phyloP scores from a whole-genome alignment of 2,113 vertebrate genomes.

The Aegithalos caudatus region DNA sequence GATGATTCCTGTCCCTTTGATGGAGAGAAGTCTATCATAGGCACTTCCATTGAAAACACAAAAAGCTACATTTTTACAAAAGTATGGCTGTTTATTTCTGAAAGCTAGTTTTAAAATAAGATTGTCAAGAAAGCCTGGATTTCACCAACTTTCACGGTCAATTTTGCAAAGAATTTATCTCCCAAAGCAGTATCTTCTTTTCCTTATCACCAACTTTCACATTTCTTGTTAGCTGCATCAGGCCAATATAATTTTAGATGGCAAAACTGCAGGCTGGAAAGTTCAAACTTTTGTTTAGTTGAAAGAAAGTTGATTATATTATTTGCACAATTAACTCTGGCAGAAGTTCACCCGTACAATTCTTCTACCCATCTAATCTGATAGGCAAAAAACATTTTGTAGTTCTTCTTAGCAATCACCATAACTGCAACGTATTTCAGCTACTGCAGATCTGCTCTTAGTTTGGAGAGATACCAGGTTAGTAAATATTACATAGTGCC shows the following conservation, averaged over 20 bases:
- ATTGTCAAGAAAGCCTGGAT: not conserved
- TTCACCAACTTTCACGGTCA: not conserved
- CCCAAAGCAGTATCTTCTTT: not conserved
- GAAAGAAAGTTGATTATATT: not conserved
- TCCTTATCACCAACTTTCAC: not conserved
- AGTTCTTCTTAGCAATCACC: not conserved
- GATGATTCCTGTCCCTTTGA: not conserved
- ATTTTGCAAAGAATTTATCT: not conserved
- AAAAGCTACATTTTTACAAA: not conserved
- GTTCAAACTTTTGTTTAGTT: not conserved
- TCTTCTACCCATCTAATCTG: not conserved
- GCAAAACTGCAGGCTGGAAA: not conserved
- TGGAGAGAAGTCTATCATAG: not conserved
- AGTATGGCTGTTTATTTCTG: not conserved
- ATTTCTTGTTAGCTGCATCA: not conserved
- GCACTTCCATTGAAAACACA: not conserved
- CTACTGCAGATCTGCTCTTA: not conserved
- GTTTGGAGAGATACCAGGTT: not conserved
- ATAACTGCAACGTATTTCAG: not conserved
- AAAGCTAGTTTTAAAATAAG: not conserved
- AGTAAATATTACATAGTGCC: not conserved
- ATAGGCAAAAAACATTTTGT: not conserved
- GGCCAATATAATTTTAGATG: not conserved
- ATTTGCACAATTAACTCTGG: not conserved
- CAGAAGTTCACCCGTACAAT: not conserved